These are phyloP conservation scores for Ia io DNA, from an alignment of 2,113 vertebrate genomes.

Conservation along the genomic window DNA sequence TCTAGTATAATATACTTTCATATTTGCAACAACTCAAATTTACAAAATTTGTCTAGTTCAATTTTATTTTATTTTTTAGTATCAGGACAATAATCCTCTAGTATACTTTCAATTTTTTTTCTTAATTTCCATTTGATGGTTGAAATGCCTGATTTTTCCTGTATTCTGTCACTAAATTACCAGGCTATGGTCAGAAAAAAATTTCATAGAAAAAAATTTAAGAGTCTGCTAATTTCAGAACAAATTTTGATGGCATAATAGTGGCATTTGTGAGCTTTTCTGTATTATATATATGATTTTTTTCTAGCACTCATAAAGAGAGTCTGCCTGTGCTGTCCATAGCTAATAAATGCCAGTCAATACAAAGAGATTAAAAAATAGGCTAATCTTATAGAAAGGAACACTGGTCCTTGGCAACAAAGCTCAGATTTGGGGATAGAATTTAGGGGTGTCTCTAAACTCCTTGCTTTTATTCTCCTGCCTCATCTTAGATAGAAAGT, in stretches of 20 bases:
- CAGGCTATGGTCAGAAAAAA: background rate
- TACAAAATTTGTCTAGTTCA: background rate
- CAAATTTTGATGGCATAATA: background rate
- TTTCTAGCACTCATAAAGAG: background rate
- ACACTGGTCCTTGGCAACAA: background rate
- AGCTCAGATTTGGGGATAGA: background rate
- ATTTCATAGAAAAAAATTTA: background rate
- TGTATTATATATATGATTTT: background rate
- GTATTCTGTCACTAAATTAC: background rate
- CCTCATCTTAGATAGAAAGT: background rate
- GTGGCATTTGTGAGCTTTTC: background rate
- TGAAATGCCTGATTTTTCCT: background rate
- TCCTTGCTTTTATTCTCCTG: background rate
- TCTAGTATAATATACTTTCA: background rate
- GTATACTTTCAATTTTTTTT: background rate
- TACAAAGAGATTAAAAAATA: background rate
- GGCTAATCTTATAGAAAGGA: background rate
- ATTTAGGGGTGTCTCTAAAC: background rate
- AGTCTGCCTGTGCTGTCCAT: background rate
- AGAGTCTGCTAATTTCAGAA: background rate
- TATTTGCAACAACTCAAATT: background rate
- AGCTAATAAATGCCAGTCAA: background rate
- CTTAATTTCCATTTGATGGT: background rate
- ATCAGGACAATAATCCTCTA: background rate
- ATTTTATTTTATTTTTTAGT: background rate